These are phyloP conservation scores for Choristoneura fumiferana DNA, from an alignment of 1,140 invertebrate species.

Conservation along the genomic window DNA sequence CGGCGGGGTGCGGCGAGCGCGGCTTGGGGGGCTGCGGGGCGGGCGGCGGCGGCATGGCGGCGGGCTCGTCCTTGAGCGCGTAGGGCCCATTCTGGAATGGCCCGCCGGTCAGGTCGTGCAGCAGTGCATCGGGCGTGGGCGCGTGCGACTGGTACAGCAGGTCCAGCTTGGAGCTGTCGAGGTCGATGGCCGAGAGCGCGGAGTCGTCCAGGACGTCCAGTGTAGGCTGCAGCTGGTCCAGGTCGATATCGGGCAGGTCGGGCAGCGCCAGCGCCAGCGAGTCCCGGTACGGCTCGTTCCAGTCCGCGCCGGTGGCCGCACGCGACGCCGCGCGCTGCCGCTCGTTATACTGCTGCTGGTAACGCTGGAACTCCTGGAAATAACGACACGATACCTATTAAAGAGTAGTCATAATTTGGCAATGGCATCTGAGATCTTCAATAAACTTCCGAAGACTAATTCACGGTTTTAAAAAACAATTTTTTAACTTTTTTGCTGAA, in stretches of 20 bases:
- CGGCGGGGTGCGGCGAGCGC: not conserved
- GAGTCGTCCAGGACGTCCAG: slow-evolving; percentile 36
- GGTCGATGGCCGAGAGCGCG: not conserved
- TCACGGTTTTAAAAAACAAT: too few relatives aligned
- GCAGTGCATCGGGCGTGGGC: slow-evolving; percentile 51
- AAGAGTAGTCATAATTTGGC: too few relatives aligned
- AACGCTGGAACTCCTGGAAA: slow-evolving; percentile 80
- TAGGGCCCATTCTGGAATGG: slow-evolving; percentile 51
- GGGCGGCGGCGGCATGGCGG: too few relatives aligned
- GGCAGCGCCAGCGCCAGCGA: slow-evolving; percentile 40
- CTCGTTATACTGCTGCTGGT: slow-evolving; percentile 81
- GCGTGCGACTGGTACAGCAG: slow-evolving; percentile 47
- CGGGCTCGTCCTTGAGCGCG: slow-evolving; percentile 75
- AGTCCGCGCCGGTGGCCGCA: slow-evolving; percentile 52
- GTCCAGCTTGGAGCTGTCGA: slow-evolving; percentile 55
- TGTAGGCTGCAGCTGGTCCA: slow-evolving; percentile 82
- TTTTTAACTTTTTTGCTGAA: too few relatives aligned
- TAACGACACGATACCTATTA: slow-evolving; percentile 27
- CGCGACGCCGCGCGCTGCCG: slow-evolving; percentile 73
- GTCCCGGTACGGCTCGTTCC: slow-evolving; percentile 68
- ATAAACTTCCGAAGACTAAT: too few relatives aligned
- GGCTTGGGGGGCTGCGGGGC: slow-evolving; percentile 69
- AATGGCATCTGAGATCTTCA: too few relatives aligned
- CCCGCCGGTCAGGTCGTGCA: slow-evolving; percentile 61
- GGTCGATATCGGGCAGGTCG: slow-evolving; percentile 72